Conservation (phyloP, 2,888 invertebrate genomes). For the Apodemia zela region DNA sequence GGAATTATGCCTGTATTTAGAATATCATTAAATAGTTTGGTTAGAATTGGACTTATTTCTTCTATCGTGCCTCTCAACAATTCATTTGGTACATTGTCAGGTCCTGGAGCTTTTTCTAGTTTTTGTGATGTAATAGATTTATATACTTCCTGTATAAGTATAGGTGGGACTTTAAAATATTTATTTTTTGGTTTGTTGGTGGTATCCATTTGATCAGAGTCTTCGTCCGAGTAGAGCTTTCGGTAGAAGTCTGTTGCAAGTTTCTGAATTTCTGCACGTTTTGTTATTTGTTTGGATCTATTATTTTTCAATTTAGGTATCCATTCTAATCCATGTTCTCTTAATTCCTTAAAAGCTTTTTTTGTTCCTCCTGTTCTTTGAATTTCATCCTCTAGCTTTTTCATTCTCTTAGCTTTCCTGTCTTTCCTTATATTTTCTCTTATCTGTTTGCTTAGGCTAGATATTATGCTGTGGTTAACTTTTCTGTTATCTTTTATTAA, state of each 20-base stretch:
- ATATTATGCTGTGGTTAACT: slow-evolving; percentile 17
- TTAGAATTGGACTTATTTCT: slow-evolving; percentile 24
- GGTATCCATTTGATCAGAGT: too few species aligned
- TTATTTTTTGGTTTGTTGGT: too few species aligned
- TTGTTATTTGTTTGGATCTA: too few species aligned
- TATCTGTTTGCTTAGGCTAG: slow-evolving; percentile 30
- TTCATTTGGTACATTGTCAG: slow-evolving; percentile 6
- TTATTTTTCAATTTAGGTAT: slow-evolving; percentile 2
- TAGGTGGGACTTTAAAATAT: slow-evolving; percentile 1
- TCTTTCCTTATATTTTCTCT: slow-evolving; percentile 23
- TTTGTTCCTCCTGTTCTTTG: slow-evolving; percentile 31
- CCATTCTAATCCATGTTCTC: slow-evolving; percentile 23
- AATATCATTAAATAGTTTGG: slow-evolving; percentile 29
- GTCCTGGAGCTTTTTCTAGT: slow-evolving; percentile 30
- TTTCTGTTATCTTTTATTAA: slow-evolving; percentile 19
- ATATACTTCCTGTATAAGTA: slow-evolving; percentile 20
- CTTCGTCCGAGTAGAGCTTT: slow-evolving; percentile 8
- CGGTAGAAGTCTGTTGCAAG: slow-evolving; percentile 20
- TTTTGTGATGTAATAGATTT: slow-evolving; percentile 27
- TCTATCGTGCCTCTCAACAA: too few species aligned
- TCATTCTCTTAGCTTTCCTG: too few species aligned
- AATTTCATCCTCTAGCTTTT: too few species aligned
- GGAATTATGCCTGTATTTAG: slow-evolving; percentile 24
- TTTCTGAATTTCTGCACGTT: slow-evolving; percentile 18
- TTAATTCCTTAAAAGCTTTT: slow-evolving; percentile 30